phyloP scores from a whole-genome alignment of 2,113 vertebrate genomes.

The Elanoides forficatus region DNA sequence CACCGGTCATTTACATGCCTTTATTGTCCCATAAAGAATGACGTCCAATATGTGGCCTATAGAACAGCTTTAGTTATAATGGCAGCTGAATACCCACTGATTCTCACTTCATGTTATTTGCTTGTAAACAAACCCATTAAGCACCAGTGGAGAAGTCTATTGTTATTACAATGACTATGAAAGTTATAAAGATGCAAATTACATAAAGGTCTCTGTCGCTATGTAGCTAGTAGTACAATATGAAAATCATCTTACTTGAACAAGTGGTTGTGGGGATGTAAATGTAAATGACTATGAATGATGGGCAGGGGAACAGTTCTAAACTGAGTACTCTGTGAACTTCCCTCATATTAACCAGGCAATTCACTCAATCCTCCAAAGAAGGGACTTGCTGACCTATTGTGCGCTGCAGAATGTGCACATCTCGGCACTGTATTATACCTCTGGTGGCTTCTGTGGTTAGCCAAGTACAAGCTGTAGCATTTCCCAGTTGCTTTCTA shows the following conservation, averaged over 20 bases:
- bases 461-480: not conserved
- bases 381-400: not conserved
- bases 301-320: not conserved
- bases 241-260: not conserved
- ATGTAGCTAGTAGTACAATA: not conserved
- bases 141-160: not conserved
- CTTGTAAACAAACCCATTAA: constrained; percentile 17
- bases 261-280: not conserved
- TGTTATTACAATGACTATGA: not conserved
- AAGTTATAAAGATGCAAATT: not conserved
- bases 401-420: not conserved
- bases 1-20: accelerated
- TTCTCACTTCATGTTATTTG: not conserved
- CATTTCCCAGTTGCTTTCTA: not conserved
- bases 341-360: not conserved
- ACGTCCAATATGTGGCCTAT: not conserved
- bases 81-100: not conserved
- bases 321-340: not conserved
- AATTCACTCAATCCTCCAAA: not conserved
- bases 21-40: not conserved
- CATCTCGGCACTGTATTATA: not conserved
- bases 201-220: not conserved
- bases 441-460: not conserved
- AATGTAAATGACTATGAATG: not conserved
- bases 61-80: not conserved